phyloP scores from a whole-genome alignment of 2,797 vertebrate species.

The Xerus rutilus region DNA sequence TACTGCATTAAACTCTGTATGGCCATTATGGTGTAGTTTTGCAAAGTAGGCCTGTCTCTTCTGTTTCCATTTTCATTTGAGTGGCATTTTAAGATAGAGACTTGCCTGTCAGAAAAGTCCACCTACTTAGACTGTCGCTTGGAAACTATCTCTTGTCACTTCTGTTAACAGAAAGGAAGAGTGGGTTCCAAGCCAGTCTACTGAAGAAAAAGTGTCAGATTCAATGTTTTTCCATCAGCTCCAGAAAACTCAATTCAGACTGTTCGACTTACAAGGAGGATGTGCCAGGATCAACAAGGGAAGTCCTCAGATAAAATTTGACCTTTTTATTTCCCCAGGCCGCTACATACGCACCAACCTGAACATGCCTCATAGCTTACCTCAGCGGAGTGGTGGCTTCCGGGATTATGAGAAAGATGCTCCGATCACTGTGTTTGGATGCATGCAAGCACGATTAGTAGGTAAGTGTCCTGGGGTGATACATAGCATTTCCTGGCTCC shows the following conservation, averaged over 20 bases:
- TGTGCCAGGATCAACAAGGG: background rate
- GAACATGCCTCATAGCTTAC: slow-evolving; percentile 97
- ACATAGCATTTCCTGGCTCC: background rate
- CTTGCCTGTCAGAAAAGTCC: background rate
- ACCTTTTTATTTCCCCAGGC: slow-evolving; percentile 87
- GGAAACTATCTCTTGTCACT: background rate
- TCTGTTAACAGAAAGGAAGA: background rate
- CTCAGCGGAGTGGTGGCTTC: slow-evolving; percentile 93
- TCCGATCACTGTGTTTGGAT: slow-evolving; percentile 98
- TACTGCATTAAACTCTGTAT: background rate
- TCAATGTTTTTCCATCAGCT: background rate
- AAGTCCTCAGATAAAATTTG: background rate
- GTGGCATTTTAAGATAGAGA: background rate
- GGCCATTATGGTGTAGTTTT: background rate
- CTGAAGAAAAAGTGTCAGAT: background rate
- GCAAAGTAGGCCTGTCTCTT: background rate
- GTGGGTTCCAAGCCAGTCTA: background rate
- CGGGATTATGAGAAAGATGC: slow-evolving; percentile 98
- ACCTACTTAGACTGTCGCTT: background rate
- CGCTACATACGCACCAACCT: slow-evolving; percentile 97
- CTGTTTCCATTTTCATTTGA: background rate
- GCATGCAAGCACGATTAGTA: slow-evolving; percentile 96
- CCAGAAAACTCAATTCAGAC: background rate
- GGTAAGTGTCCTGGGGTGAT: slow-evolving; percentile 87
- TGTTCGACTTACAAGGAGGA: background rate